Percentiles rank a stretch among this genome's conserved stretches.
Evolutionary conservation across 1,140 invertebrate species (phyloP).

Genomic region (Meloidogyne chitwoodi): DNA sequence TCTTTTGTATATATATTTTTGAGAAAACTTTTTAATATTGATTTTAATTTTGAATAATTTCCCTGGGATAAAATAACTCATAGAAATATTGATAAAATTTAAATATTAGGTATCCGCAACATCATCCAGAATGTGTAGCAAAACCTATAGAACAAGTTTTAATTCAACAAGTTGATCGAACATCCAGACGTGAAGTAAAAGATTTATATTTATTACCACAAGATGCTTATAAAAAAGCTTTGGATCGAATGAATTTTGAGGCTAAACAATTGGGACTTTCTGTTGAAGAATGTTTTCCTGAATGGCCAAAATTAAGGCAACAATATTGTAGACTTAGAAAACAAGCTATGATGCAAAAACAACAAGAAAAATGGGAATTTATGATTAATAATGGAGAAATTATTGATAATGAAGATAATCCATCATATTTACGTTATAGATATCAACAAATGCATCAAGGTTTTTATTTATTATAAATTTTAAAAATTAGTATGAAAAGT

Average conservation of each 20-base stretch:
- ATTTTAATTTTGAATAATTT: too few species aligned
- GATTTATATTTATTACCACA: constrained; percentile 37
- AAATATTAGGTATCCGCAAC: constrained; percentile 28
- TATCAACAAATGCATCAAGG: neutral
- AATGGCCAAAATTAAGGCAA: constrained; percentile 43
- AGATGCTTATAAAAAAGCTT: constrained; percentile 39
- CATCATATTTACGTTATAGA: neutral
- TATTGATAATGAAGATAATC: neutral
- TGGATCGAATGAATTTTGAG: constrained; percentile 12
- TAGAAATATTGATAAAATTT: neutral
- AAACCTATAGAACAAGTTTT: constrained; percentile 38
- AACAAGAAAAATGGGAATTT: neutral
- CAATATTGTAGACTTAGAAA: constrained; percentile 43
- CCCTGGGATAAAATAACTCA: neutral
- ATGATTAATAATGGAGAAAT: constrained; percentile 6
- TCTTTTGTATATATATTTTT: too few species aligned
- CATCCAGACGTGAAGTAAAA: constrained; percentile 42
- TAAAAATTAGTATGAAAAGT: too few species aligned
- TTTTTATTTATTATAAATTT: too few species aligned
- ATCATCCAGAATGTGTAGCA: constrained; percentile 42
- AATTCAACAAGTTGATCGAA: constrained; percentile 42
- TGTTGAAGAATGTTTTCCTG: constrained; percentile 40
- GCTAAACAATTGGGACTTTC: constrained; percentile 20
- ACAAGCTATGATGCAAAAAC: constrained; percentile 17
- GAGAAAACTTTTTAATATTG: too few species aligned